Conservation (phyloP, 1,140 invertebrate genomes). For the Chymomyza costata region DNA sequence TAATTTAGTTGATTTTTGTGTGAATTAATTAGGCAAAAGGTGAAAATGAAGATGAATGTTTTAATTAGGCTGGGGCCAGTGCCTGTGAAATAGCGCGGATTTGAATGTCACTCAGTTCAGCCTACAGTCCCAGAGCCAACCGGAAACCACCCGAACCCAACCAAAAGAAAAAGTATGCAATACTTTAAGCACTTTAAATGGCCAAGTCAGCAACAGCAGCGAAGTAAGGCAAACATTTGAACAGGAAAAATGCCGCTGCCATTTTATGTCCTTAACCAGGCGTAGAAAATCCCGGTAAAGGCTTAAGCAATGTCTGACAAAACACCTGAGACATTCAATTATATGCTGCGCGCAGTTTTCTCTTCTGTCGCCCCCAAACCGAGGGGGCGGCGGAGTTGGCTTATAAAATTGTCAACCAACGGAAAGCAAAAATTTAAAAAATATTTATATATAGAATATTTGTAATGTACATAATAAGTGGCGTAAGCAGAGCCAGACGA, state of each 20-base stretch:
- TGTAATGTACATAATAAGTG: not conserved
- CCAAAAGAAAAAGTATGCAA: conserved; percentile 7
- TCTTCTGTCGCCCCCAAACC: conserved; percentile 2
- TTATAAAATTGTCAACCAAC: conserved; percentile 57
- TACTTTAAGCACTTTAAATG: conserved; percentile 63
- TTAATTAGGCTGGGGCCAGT: conserved; percentile 61
- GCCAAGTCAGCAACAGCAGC: not conserved
- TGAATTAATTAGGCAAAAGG: conserved; percentile 75
- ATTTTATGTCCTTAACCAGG: conserved; percentile 2
- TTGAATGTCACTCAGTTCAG: conserved; percentile 56
- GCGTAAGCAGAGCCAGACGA: not conserved
- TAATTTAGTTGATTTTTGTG: conserved; percentile 74
- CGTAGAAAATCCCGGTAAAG: conserved; percentile 64
- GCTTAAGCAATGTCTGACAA: conserved; percentile 74
- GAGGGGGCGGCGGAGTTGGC: conserved; percentile 19
- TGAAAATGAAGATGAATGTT: conserved; percentile 75
- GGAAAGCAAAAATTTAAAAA: conserved; percentile 22
- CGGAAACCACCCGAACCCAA: not conserved
- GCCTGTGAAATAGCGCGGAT: conserved; percentile 51
- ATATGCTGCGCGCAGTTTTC: conserved; percentile 51
- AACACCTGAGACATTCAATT: conserved; percentile 75
- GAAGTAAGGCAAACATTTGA: conserved; percentile 1
- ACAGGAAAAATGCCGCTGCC: not conserved
- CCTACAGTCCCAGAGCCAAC: not conserved
- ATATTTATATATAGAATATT: conserved; percentile 3